Percentiles rank a stretch among this genome's conserved stretches.
Conservation (phyloP, 2,113 vertebrate species). For the Labeo catla region DNA sequence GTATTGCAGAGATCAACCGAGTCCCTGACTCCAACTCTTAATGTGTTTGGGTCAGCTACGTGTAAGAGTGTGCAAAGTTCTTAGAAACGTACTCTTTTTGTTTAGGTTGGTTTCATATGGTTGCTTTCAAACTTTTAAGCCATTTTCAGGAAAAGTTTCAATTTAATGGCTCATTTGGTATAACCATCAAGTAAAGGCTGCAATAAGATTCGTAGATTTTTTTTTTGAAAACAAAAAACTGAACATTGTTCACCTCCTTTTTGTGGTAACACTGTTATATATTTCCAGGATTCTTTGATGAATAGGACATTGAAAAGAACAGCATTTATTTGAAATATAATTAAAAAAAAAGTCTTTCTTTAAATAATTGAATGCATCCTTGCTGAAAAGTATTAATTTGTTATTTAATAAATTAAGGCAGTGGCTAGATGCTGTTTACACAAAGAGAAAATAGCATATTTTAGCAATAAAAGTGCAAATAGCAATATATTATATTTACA, state of each 20-base stretch:
- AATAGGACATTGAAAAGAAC: not conserved
- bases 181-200: not conserved
- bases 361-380: not conserved
- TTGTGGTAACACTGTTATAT: not conserved
- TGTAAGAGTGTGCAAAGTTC: not conserved
- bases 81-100: not conserved
- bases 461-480: no score
- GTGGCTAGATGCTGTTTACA: no score
- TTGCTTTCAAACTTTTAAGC: not conserved
- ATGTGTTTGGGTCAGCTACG: not conserved
- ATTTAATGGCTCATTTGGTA: not conserved
- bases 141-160: not conserved
- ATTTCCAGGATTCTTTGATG: not conserved
- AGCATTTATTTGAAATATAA: not conserved
- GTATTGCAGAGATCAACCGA: constrained; percentile 27
- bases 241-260: not conserved
- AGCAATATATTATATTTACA: no score
- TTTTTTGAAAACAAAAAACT: no score
- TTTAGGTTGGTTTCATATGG: not conserved
- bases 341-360: not conserved
- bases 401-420: no score
- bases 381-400: not conserved
- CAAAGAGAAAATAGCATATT: no score
- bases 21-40: constrained; percentile 25
- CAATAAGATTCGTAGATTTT: not conserved